Base-by-base conservation (phyloP, 2,797 vertebrate genomes). In the Tauraco hartlaubi region DNA sequence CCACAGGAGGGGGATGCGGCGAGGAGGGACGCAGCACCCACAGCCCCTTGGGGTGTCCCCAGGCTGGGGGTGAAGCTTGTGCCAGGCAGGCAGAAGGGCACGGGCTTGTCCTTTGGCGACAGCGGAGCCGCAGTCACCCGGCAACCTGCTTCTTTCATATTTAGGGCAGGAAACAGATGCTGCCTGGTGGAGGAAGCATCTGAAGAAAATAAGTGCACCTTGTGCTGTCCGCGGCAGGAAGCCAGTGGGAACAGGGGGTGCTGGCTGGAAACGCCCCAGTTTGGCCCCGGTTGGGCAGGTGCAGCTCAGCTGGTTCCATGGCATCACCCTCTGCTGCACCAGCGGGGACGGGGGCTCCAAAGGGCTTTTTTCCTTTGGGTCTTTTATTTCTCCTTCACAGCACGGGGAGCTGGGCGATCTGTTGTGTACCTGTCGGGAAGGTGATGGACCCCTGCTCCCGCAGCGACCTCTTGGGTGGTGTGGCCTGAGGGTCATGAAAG, bases 131-230 rank as follows among this genome's bases (percentile, higher is more conserved):
- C 54, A 18, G 55, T 55, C 74, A 66, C 92, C 80, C 79, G 8
- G 79, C 89, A 76, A 49, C 77, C 67, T 20, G 64, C 25, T 37
- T 63, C 72, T 73, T 37, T 83, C 76, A 3, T 41, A 72, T 73
- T 62, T 26, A 71, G 95, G 64, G 20, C 86, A 96, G 98, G 98
- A 98, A 97, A 96, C 97, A 97, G 96, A 96, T 96, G 97, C 92
- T 67, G 94, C 78, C 91, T 76, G 52, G 43, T 0, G 15, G 58
- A 93, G 94, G 98, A 97, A 97, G 72, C 95, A 78, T 49, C 91
- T 83, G 78, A 58, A 43, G 64, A 79, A 69, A 35, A 31, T 41
- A 82, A 43, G 66, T 14, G 41, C 66, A 78, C 79, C 94, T 84
- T 49, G 89, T 78, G 91, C 39, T 51, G 51, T 33, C 46, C 68